These are phyloP conservation scores for Drosophila aldrichi DNA, from an alignment of 2,888 invertebrate species.

Conservation along the genomic window DNA sequence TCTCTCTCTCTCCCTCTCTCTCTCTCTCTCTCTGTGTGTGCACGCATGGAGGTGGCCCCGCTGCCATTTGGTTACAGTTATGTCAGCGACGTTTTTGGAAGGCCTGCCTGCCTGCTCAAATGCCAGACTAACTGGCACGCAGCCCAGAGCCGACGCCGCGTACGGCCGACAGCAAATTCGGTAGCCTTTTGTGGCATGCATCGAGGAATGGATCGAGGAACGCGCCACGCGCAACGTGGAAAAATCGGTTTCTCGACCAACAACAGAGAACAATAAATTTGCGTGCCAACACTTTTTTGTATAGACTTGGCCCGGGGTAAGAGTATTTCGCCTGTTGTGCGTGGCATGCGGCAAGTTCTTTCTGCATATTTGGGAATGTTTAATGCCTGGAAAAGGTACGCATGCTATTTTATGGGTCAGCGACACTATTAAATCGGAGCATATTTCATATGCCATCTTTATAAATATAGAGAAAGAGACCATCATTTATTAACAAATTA, in stretches of 20 bases:
- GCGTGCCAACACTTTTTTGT: slow-evolving; percentile 77
- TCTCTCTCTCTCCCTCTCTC: neutral
- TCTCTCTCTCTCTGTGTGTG: slow-evolving; percentile 13
- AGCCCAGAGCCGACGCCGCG: slow-evolving; percentile 38
- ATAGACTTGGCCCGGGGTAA: neutral
- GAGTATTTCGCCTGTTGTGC: slow-evolving; percentile 31
- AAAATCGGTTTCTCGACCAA: slow-evolving; percentile 49
- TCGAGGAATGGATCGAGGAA: slow-evolving; percentile 22
- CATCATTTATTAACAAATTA: no score
- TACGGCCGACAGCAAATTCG: slow-evolving; percentile 64
- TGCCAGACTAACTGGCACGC: slow-evolving; percentile 77
- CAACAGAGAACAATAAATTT: slow-evolving; percentile 78
- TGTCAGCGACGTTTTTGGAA: slow-evolving; percentile 79
- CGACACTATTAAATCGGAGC: neutral
- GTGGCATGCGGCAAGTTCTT: neutral
- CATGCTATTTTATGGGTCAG: neutral
- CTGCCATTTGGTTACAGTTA: slow-evolving; percentile 70
- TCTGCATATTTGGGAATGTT: neutral
- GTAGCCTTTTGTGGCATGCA: slow-evolving; percentile 74
- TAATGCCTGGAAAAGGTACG: neutral
- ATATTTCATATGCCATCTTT: neutral
- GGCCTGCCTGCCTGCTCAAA: slow-evolving; percentile 71
- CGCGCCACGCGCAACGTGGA: slow-evolving; percentile 20
- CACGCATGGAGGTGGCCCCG: slow-evolving; percentile 67
- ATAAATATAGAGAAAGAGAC: no score